Percentiles rank a stretch among this genome's conserved stretches.
phyloP scores from a whole-genome alignment of 2,888 invertebrate genomes.

The Matsumyia berberina region DNA sequence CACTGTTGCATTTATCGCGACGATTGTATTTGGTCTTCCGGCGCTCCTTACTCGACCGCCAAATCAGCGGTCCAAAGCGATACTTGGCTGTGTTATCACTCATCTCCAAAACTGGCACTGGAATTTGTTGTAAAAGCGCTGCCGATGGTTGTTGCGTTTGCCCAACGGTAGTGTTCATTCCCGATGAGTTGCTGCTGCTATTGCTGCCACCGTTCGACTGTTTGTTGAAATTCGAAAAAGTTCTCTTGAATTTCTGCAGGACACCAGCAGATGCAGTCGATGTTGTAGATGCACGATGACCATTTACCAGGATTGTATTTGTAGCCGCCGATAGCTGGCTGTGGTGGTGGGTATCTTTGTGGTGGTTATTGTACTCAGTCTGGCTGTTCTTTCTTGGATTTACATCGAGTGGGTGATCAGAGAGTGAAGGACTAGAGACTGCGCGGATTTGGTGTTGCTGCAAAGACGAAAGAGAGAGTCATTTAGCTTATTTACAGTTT shows the following conservation, averaged over 20 bases:
- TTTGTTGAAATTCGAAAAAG: conserved; percentile 86
- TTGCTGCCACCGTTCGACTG: conserved; percentile 75
- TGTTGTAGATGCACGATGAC: conserved; percentile 64
- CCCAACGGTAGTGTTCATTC: conserved; percentile 40
- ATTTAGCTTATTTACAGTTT: conserved; percentile 55
- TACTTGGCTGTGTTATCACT: conserved; percentile 79
- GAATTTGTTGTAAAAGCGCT: conserved; percentile 63
- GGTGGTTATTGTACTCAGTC: conserved; percentile 67
- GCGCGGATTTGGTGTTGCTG: conserved; percentile 83
- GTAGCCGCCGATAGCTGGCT: conserved; percentile 51
- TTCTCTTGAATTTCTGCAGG: conserved; percentile 89
- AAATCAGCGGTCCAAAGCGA: conserved; percentile 89
- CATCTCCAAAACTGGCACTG: conserved; percentile 74
- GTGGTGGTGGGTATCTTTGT: conserved; percentile 58
- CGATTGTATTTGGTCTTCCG: conserved; percentile 89
- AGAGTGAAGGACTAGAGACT: conserved; percentile 83
- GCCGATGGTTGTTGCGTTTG: conserved; percentile 42
- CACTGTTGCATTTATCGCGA: conserved; percentile 90
- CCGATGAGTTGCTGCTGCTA: conserved; percentile 59
- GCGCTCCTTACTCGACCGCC: conserved; percentile 89
- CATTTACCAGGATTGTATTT: conserved; percentile 53
- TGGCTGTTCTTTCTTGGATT: conserved; percentile 55
- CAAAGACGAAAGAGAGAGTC: conserved; percentile 65
- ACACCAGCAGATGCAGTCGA: conserved; percentile 85
- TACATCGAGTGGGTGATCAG: conserved; percentile 78